Base-by-base conservation (phyloP, 2,888 invertebrate genomes). In the Neuroscelio doddi region DNA sequence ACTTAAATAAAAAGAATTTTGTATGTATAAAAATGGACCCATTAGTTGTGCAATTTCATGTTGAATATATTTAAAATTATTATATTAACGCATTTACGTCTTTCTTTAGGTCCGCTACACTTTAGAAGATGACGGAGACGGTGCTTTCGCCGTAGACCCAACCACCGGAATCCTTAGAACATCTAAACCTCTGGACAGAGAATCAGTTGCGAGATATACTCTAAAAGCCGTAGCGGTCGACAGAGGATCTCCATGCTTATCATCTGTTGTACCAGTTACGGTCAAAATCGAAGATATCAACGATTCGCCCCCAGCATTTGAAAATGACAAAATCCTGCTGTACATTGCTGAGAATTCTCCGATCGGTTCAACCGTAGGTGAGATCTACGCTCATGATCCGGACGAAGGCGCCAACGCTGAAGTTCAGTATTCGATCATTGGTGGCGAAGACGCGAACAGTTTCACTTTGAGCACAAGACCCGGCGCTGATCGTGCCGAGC, bases 301-400 rank as follows among this genome's bases (percentile, higher is more conserved):
- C 79, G 96, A 96, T 79, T 94, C 94, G 0, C 95, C 96, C 0
- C 96, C 96, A 0, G 92, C 93, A 0, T 97, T 96, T 84, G 92
- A 94, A 63, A 92, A 93, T 1, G 95, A 96, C 75, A 92, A 93
- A 79, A 92, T 98, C 9, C 90, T 92, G 0, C 89, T 97, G 30
- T 95, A 94, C 81, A 92, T 98, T 2, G 88, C 95, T 0, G 98
- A 99, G 86, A 98, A 99, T 82, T 96, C 96, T n/a, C 97, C 98
- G 0, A 90, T 97, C 0, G 98, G 97, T 0, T 95, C 97, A 0
- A 93, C 94, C 0, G 95, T 98, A 0, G 97, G 97, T 0, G 93
- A 93, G 77, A 92, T 98, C 52, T 90, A 92, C 75, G 95, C 97
- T 0, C 91, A 90, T 73, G 97, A 98, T 85, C 95, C 96, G 0